These are phyloP conservation scores for Alligator mississippiensis DNA, from an alignment of 2,113 vertebrate genomes.

Conservation along the genomic window DNA sequence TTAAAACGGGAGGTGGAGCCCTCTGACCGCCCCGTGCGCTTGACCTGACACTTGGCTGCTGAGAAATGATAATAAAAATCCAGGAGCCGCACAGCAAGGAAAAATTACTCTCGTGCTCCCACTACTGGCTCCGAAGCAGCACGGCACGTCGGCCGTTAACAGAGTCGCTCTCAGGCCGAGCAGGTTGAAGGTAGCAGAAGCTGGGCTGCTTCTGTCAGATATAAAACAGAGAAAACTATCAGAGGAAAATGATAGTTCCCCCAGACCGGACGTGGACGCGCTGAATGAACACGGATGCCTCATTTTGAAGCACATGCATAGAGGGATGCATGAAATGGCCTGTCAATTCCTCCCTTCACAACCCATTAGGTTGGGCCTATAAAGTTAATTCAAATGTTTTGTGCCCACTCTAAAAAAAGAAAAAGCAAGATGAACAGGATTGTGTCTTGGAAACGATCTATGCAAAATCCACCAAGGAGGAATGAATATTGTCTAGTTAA, in stretches of 20 bases:
- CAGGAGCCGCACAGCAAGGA: not conserved
- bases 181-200: too few species aligned
- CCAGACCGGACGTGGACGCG: not conserved
- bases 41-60: rapidly evolving
- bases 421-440: not conserved
- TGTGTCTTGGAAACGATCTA: not conserved
- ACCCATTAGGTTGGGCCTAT: not conserved
- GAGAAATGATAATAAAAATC: not conserved
- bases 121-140: slow-evolving; percentile 37
- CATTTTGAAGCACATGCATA: not conserved
- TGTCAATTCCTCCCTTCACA: not conserved
- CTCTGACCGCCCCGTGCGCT: not conserved
- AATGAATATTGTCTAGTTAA: slow-evolving; percentile 56
- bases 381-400: slow-evolving; percentile 34
- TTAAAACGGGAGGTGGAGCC: rapidly evolving
- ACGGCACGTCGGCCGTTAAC: not conserved
- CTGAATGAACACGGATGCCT: not conserved
- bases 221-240: not conserved
- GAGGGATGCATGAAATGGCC: not conserved
- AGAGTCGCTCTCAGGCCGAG: not conserved
- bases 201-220: not conserved
- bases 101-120: slow-evolving; percentile 59
- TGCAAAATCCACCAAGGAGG: slow-evolving; percentile 17
- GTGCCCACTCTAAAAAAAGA: not conserved
- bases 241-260: not conserved